Evolutionary conservation across 2,888 invertebrate genomes (phyloP), one percentile per base, ranked within the genome.

Genomic region (Opisthograptis luteolata): DNA sequence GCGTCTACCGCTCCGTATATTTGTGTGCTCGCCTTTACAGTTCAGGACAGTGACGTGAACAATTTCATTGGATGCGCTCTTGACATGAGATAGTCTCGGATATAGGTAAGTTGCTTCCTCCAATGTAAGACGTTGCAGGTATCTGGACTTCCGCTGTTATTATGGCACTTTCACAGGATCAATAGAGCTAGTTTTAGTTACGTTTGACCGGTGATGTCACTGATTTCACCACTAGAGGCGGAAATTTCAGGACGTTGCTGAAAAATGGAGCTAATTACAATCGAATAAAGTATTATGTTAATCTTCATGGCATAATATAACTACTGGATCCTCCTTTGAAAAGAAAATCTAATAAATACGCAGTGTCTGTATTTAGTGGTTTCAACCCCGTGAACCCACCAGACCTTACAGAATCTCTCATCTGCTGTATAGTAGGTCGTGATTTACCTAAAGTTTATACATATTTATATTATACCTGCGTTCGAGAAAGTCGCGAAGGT

Each of bases 71-170:
- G 78, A 81, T 73, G 68, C 59, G 63, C 51, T 52, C 63, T 57
- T 70, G 81, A 79, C 63, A 88, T 89, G 88, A 87, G 80, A 87
- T 87, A 87, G 79, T 79, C 72, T 48, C 69, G 2, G 68, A 64
- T 55, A 61, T 58, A 53, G 85, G 87, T 88, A 79, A 68, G 83
- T 78, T 43, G 41, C 51, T 55, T 53, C 34, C 9, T 25, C 4
- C n/a, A 3, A 25, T 12, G 37, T 20, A 45, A 42, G 15, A 5
- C 7, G 27, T 13, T 43, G 28, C 51, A 41, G 22, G 28, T 47
- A 40, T 43, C 10, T 32, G 8, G 24, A 14, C 13, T 25, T 48
- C 17, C 13, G 34, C 19, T 22, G 39, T 52, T 30, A 40, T 27
- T 50, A 19, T 27, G 35, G 12, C 36, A 48, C 35, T 48, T 39